Conservation (phyloP, 1,140 invertebrate genomes). For the Mesaphorura yosii region DNA sequence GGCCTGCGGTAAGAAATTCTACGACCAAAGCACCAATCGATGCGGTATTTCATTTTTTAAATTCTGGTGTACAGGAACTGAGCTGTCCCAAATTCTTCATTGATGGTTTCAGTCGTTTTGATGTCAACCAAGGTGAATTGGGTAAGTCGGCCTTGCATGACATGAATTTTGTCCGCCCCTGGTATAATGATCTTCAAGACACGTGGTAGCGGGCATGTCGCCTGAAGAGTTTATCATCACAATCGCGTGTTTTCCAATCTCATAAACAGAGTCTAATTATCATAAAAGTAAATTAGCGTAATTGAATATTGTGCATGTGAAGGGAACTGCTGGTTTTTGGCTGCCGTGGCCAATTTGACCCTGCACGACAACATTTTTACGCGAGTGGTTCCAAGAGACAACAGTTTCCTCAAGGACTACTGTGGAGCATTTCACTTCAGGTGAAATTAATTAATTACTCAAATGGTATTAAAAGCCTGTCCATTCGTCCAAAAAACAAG, state of each 20-base stretch:
- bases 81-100: slow-evolving; percentile 81
- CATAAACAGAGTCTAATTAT: too few relatives aligned
- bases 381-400: slow-evolving; percentile 47
- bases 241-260: too few relatives aligned
- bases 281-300: too few relatives aligned
- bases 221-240: too few relatives aligned
- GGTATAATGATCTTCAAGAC: too few relatives aligned
- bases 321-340: slow-evolving; percentile 54
- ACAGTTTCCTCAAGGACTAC: slow-evolving; percentile 45
- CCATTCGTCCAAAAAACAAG: too few relatives aligned
- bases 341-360: slow-evolving; percentile 50
- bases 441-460: slow-evolving; percentile 29
- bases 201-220: too few relatives aligned
- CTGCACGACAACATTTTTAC: slow-evolving; percentile 44
- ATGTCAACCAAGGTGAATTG: slow-evolving; percentile 91
- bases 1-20: slow-evolving; percentile 49
- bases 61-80: slow-evolving; percentile 52
- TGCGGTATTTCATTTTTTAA: slow-evolving; percentile 53
- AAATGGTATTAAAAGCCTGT: too few relatives aligned
- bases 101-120: slow-evolving; percentile 87
- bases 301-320: neutral
- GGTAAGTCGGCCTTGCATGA: slow-evolving; percentile 49
- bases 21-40: slow-evolving; percentile 85
- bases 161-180: neutral
- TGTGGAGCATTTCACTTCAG: slow-evolving; percentile 42